These are phyloP conservation scores for Marmota flaviventris DNA, from an alignment of 2,113 vertebrate species.

Conservation along the genomic window DNA sequence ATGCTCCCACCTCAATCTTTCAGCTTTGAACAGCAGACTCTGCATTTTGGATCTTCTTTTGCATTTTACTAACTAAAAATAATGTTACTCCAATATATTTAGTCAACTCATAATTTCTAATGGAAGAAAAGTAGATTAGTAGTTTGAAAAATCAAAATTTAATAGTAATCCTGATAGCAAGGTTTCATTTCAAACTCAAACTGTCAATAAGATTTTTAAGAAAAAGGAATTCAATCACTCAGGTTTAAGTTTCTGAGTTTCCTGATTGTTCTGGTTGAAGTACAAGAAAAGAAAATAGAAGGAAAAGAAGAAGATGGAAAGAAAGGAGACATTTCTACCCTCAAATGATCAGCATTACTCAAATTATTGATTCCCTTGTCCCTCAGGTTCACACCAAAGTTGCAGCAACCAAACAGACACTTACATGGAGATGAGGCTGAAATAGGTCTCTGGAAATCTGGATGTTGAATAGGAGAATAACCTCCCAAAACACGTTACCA, in stretches of 20 bases:
- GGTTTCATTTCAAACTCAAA: conserved; percentile 54
- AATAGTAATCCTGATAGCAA: conserved; percentile 36
- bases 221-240: not conserved
- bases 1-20: not conserved
- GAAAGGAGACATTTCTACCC: not conserved
- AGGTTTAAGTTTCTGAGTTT: not conserved
- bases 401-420: conserved; percentile 22
- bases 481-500: conserved; percentile 33
- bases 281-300: not conserved
- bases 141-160: conserved; percentile 38
- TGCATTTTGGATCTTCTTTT: not conserved
- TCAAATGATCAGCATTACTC: not conserved
- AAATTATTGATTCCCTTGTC: not conserved
- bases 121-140: not conserved
- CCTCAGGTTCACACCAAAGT: not conserved
- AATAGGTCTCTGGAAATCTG: conserved; percentile 40
- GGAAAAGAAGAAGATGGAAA: conserved; percentile 6
- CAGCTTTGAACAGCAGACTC: conserved; percentile 26
- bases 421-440: conserved; percentile 65
- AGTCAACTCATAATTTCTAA: conserved; percentile 25
- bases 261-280: not conserved
- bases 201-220: conserved; percentile 20
- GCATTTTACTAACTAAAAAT: not conserved
- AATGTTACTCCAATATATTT: not conserved
- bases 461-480: conserved; percentile 13